These are phyloP conservation scores for Cyaniris semiargus DNA, from an alignment of 2,888 invertebrate species.

Conservation along the genomic window DNA sequence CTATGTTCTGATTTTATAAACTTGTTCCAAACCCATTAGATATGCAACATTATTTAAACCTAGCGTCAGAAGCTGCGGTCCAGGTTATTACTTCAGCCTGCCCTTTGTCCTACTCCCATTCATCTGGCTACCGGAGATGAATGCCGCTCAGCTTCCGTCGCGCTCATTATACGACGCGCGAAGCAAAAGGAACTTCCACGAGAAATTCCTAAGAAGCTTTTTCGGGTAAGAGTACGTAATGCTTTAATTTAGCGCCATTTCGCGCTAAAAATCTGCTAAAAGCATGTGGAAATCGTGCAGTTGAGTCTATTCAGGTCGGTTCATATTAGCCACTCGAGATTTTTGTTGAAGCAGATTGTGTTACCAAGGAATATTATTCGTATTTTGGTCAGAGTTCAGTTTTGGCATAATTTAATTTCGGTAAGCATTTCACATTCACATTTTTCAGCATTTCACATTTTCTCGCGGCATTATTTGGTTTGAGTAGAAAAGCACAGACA, in stretches of 20 bases:
- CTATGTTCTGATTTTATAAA: too few relatives aligned
- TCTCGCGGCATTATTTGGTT: too few relatives aligned
- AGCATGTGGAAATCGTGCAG: neutral
- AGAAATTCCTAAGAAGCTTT: slow-evolving; percentile 17
- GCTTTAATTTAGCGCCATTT: neutral
- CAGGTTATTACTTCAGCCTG: slow-evolving; percentile 21
- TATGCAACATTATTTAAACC: neutral
- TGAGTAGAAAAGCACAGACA: too few relatives aligned
- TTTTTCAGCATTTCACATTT: too few relatives aligned
- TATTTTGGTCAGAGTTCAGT: too few relatives aligned
- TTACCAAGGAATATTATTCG: too few relatives aligned
- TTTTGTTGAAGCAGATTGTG: too few relatives aligned
- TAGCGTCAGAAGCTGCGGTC: neutral
- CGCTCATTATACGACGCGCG: slow-evolving; percentile 25
- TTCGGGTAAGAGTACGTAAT: slow-evolving; percentile 12
- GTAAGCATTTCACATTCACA: too few relatives aligned
- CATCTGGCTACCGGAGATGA: slow-evolving; percentile 34
- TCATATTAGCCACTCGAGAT: neutral
- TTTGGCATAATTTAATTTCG: too few relatives aligned
- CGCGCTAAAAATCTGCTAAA: neutral
- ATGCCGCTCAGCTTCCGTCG: slow-evolving; percentile 31
- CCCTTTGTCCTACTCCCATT: slow-evolving; percentile 33
- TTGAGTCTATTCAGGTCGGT: too few relatives aligned
- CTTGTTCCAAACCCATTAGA: too few relatives aligned
- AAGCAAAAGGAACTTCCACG: slow-evolving; percentile 20